A percentile compares a stretch with the other conserved stretches of the same genome.
These are phyloP conservation scores for Cheumatopsyche charites DNA, from an alignment of 1,140 invertebrate species.

Conservation along the genomic window DNA sequence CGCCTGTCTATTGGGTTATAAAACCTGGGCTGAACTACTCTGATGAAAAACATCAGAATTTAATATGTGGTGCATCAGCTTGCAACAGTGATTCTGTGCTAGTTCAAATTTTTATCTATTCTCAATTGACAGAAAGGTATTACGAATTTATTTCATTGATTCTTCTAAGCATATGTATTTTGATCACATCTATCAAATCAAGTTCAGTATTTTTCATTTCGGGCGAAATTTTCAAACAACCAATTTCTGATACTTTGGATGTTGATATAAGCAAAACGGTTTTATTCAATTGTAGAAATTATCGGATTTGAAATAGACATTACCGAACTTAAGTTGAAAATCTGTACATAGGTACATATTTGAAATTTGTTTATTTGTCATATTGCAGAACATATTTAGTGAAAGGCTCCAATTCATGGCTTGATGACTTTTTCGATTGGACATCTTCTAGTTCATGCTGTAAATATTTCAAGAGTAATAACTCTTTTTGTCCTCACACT, in stretches of 20 bases:
- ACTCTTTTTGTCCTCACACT: conserved; percentile 69
- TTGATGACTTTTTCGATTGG: conserved; percentile 94
- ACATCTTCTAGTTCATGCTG: conserved; percentile 65
- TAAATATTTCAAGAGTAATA: conserved; percentile 64
- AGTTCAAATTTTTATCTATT: conserved; percentile 77
- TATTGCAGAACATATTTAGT: conserved; percentile 81
- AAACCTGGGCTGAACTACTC: conserved; percentile 78
- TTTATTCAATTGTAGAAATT: no score
- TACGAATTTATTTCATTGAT: no score
- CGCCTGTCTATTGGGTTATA: conserved; percentile 91
- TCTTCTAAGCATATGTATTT: no score
- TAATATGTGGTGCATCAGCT: conserved; percentile 74
- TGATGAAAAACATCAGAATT: conserved; percentile 69
- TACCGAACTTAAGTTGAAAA: no score
- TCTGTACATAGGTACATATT: no score
- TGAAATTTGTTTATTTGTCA: no score
- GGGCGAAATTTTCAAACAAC: no score
- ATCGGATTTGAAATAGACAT: no score
- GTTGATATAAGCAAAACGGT: no score
- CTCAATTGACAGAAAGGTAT: conserved; percentile 68
- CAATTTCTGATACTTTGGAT: no score
- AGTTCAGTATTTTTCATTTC: no score
- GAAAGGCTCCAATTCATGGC: conserved; percentile 81
- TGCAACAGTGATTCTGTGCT: conserved; percentile 77
- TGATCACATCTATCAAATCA: no score